phyloP scores from a whole-genome alignment of 1,140 invertebrate species.

The Samia ricini region DNA sequence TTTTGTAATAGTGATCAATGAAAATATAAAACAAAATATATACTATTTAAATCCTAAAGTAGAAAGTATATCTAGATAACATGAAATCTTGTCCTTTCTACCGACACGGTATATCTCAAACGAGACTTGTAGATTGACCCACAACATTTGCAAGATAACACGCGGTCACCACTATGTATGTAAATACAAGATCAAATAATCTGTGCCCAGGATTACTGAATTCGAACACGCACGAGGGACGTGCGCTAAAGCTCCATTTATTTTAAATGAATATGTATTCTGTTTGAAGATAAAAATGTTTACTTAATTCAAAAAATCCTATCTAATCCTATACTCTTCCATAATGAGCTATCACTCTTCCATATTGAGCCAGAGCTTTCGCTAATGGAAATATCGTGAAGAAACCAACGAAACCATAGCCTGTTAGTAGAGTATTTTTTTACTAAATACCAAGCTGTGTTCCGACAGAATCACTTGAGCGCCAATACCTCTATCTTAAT shows the following conservation, averaged over 20 bases:
- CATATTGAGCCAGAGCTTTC: too few relatives aligned
- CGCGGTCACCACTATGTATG: background rate
- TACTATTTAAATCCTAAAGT: background rate
- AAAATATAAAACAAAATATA: background rate
- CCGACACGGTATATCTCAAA: constrained; percentile 13
- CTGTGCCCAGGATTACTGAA: constrained; percentile 9
- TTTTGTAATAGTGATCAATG: background rate
- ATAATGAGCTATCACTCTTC: too few relatives aligned
- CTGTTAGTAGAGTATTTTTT: too few relatives aligned
- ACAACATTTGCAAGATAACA: constrained; percentile 13
- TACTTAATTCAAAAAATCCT: too few relatives aligned
- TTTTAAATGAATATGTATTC: background rate
- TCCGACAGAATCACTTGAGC: too few relatives aligned
- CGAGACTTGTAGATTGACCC: constrained; percentile 12
- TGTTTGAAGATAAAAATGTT: too few relatives aligned
- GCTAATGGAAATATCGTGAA: too few relatives aligned
- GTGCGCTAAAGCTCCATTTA: background rate
- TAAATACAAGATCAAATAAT: constrained; percentile 15
- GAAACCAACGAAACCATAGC: too few relatives aligned
- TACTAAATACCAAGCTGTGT: too few relatives aligned
- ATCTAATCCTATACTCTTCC: too few relatives aligned
- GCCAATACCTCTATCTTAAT: too few relatives aligned
- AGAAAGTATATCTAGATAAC: constrained; percentile 10
- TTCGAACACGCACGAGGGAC: background rate
- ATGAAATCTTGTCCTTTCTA: constrained; percentile 1